Evolutionary conservation across 1,140 invertebrate genomes (phyloP), one percentile per base, ranked within the genome.

Genomic region (Drosophila littoralis): DNA sequence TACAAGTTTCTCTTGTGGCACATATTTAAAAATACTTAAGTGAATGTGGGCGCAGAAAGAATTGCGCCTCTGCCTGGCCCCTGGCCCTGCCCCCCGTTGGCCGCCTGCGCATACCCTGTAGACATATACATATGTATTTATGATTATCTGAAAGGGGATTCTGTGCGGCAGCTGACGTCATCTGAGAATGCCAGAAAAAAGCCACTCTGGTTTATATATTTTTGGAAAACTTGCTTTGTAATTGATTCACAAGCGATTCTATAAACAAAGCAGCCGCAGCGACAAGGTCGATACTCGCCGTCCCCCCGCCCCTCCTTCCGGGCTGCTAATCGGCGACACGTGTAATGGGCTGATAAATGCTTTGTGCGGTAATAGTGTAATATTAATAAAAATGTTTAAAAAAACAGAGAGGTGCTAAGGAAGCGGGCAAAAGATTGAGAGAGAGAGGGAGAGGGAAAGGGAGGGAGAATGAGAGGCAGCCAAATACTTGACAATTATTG

Each of bases 291-390:
- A 28, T 5, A 28, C 12, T 4, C 9, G 48, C 33, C 28, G 35
- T 15, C 13, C 6, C 43, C 28, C 9, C 54, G 9, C 17, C 12
- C 57, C 13, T 4, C 42, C 13, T 15, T 6, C 12, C 45, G 9
- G 12, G 28, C 78, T 70, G 73, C 61, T 77, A 84, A 84, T 85
- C 81, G 81, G 61, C 65, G 66, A 85, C 81, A 85, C 77, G 81
- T 85, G 81, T 84, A 81, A 78, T 59, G 43, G 60, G 38, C 72
- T 76, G 76, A 83, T 75, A 83, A 82, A 70, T 61, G 33, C 17
- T 42, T 52, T n/a, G 32, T 61, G 40, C 46, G 32, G 42, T 59
- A 73, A 67, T 67, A 58, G 9, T 42, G 38, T 60, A 67, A 58
- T 50, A 72, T 65, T 57, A 36, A 51, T 43, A 72, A 42, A 17